phyloP scores from a whole-genome alignment of 2,797 vertebrate species.

The Myotis myotis region DNA sequence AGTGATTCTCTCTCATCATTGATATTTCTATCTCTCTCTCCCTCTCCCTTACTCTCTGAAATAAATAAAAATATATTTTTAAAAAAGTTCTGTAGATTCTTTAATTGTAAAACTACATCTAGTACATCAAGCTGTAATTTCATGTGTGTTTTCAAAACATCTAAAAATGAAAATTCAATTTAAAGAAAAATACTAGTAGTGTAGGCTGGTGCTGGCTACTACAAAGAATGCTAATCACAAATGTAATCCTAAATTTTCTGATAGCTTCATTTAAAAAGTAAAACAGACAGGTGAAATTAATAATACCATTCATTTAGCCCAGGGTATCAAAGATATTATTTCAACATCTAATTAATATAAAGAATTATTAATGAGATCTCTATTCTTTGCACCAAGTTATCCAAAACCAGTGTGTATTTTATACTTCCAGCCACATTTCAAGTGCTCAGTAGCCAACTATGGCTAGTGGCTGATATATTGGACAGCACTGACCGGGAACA shows the following conservation, averaged over 20 bases:
- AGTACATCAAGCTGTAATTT: not conserved
- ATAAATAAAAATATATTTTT: no score
- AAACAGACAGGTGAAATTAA: not conserved
- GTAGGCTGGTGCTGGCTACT: constrained; percentile 7
- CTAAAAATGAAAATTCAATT: constrained; percentile 14
- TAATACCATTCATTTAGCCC: not conserved
- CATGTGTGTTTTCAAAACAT: constrained; percentile 24
- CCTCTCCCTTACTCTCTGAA: no score
- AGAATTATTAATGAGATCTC: not conserved
- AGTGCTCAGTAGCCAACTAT: not conserved
- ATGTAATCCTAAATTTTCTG: not conserved
- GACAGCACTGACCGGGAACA: not conserved
- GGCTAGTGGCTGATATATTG: not conserved
- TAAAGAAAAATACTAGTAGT: constrained; percentile 43
- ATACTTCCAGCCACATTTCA: not conserved
- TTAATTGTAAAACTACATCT: constrained; percentile 42
- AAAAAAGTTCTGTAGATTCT: constrained; percentile 3
- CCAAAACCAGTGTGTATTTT: not conserved
- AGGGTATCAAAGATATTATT: constrained; percentile 5
- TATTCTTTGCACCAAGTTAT: not conserved
- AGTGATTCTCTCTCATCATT: no score
- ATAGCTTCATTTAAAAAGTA: not conserved
- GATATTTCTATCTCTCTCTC: no score
- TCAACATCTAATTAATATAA: constrained; percentile 19
- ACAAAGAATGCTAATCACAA: not conserved